A percentile compares a stretch with the other conserved stretches of the same genome.
Conservation (phyloP, 1,140 invertebrate species). For the Brachystomella parvula region DNA sequence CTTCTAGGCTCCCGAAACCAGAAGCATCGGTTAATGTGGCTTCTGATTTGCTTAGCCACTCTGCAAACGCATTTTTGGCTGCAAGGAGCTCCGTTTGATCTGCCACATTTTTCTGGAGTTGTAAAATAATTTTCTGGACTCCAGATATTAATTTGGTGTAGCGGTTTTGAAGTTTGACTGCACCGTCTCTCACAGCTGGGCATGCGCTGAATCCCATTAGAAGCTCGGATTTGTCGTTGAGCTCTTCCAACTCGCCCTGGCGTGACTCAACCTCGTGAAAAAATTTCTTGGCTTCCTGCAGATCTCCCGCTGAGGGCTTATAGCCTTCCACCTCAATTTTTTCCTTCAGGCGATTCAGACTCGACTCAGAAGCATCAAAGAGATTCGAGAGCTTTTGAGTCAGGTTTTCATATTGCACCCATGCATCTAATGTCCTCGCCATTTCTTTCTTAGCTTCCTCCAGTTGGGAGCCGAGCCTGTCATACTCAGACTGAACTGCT, state of each 20-base stretch:
- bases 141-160: slow-evolving; percentile 68
- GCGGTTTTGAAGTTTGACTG: slow-evolving; percentile 68
- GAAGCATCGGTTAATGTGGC: slow-evolving; percentile 70
- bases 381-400: background rate
- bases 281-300: slow-evolving; percentile 45
- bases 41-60: slow-evolving; percentile 69
- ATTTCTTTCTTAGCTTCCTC: background rate
- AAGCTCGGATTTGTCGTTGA: slow-evolving; percentile 78
- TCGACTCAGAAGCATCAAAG: background rate
- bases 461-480: background rate
- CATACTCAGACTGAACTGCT: background rate
- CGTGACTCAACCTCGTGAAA: slow-evolving; percentile 66
- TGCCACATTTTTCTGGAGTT: slow-evolving; percentile 75
- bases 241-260: slow-evolving; percentile 67
- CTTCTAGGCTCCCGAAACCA: slow-evolving; percentile 66
- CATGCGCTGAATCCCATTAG: slow-evolving; percentile 75
- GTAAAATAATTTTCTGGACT: slow-evolving; percentile 54
- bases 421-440: background rate
- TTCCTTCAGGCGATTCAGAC: background rate
- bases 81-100: slow-evolving; percentile 83
- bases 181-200: slow-evolving; percentile 72
- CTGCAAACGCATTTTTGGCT: slow-evolving; percentile 68
- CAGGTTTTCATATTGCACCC: background rate
- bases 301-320: slow-evolving; percentile 19
- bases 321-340: background rate